Percentiles rank a stretch among this genome's conserved stretches.
phyloP scores from a whole-genome alignment of 2,797 vertebrate genomes.

The Epinephelus coioides region DNA sequence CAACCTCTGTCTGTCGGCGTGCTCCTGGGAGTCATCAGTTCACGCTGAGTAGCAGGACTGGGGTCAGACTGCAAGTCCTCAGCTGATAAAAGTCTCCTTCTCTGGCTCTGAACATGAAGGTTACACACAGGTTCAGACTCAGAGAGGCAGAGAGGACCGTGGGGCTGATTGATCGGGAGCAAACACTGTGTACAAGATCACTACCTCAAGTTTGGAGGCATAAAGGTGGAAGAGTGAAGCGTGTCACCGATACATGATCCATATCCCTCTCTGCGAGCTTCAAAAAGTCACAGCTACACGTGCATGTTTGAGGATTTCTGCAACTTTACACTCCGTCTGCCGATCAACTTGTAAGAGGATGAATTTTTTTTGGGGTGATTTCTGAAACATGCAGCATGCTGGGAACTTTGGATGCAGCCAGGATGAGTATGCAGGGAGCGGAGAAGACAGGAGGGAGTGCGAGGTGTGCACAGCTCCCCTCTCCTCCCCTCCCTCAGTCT shows the following conservation, averaged over 20 bases:
- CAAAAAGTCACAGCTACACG: neutral
- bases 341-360: neutral
- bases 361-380: neutral
- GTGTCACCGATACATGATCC: neutral
- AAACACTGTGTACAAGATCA: neutral
- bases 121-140: neutral
- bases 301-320: neutral
- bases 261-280: too few relatives aligned
- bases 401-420: slow-evolving; percentile 20
- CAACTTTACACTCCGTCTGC: neutral
- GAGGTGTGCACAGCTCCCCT: slow-evolving; percentile 32
- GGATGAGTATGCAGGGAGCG: slow-evolving; percentile 12
- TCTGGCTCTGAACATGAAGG: neutral
- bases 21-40: slow-evolving; percentile 52
- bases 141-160: neutral
- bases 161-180: neutral
- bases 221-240: too few relatives aligned
- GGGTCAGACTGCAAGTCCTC: slow-evolving; percentile 32
- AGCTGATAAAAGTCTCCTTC: slow-evolving; percentile 1
- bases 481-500: neutral
- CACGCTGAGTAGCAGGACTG: slow-evolving; percentile 49
- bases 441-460: neutral
- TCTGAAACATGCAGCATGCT: slow-evolving; percentile 26
- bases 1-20: neutral
- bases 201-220: neutral